Percentiles rank a stretch among this genome's conserved stretches.
phyloP scores from a whole-genome alignment of 2,888 invertebrate species.

The Brachyptera risi region DNA sequence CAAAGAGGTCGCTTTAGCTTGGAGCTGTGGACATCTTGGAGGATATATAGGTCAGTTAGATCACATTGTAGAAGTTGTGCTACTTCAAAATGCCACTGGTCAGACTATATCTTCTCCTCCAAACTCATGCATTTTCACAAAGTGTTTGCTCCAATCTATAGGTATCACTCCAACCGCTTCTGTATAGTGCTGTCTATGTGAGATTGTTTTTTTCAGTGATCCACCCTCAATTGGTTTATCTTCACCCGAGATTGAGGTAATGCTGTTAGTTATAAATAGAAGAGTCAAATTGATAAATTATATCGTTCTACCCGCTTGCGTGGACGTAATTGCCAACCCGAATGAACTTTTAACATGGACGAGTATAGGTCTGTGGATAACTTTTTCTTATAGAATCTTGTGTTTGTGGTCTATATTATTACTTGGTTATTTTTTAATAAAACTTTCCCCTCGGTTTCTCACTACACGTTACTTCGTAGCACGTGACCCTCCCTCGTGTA shows the following conservation, averaged over 20 bases:
- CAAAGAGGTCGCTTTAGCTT: neutral
- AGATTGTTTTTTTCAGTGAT: slow-evolving; percentile 10
- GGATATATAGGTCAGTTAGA: slow-evolving; percentile 6
- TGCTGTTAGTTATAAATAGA: slow-evolving; percentile 2
- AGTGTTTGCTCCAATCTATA: neutral
- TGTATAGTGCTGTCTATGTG: slow-evolving; percentile 1
- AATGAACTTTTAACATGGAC: no score
- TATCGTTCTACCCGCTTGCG: no score
- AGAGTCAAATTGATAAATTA: slow-evolving; percentile 19
- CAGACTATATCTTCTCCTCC: slow-evolving; percentile 2
- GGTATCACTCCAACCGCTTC: neutral
- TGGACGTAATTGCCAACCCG: no score
- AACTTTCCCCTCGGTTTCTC: slow-evolving; percentile 8
- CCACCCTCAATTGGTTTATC: slow-evolving; percentile 8
- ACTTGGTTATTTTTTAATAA: slow-evolving; percentile 19
- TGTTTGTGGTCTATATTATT: neutral
- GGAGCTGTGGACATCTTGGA: neutral
- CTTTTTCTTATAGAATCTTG: neutral
- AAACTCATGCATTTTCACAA: slow-evolving; percentile 1
- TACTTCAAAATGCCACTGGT: no score
- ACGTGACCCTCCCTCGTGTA: neutral
- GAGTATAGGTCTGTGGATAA: no score
- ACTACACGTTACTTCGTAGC: no score
- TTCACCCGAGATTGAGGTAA: neutral
- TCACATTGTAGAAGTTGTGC: no score